phyloP scores from a whole-genome alignment of 1,140 invertebrate genomes.

The Musca vetustissima region DNA sequence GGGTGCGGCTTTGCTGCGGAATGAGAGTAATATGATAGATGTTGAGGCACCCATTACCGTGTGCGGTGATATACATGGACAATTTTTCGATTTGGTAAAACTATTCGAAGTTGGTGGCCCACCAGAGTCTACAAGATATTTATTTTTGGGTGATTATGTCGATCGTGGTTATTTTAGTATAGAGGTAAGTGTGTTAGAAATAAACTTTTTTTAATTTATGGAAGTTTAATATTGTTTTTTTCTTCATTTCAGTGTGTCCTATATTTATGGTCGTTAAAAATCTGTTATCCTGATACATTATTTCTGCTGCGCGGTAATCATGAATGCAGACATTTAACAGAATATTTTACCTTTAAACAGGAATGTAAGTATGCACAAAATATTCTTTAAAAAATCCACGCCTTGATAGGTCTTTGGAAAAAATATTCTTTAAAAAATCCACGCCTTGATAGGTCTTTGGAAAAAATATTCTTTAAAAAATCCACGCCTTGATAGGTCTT shows the following conservation, averaged over 20 bases:
- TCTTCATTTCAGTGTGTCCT: slow-evolving; percentile 84
- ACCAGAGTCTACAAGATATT: slow-evolving; percentile 97
- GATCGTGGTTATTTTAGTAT: slow-evolving; percentile 99
- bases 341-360: slow-evolving; percentile 99
- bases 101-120: slow-evolving; percentile 99
- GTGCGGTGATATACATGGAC: slow-evolving; percentile 99
- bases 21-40: slow-evolving; percentile 99
- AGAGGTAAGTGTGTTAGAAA: slow-evolving; percentile 67
- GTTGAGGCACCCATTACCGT: slow-evolving; percentile 99
- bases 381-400: no score
- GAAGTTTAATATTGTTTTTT: background rate
- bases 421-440: no score
- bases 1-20: slow-evolving; percentile 89
- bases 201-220: background rate
- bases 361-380: slow-evolving; percentile 97
- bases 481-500: no score
- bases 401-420: no score
- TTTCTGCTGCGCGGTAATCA: slow-evolving; percentile 98
- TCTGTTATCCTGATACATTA: slow-evolving; percentile 96
- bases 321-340: slow-evolving; percentile 99
- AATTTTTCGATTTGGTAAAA: slow-evolving; percentile 99
- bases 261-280: slow-evolving; percentile 99
- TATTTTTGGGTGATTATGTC: slow-evolving; percentile 99
- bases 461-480: no score
- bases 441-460: no score